Percentiles rank a stretch among this genome's conserved stretches.
phyloP scores from a whole-genome alignment of 2,797 vertebrate species.

The Catamblyrhynchus diadema region DNA sequence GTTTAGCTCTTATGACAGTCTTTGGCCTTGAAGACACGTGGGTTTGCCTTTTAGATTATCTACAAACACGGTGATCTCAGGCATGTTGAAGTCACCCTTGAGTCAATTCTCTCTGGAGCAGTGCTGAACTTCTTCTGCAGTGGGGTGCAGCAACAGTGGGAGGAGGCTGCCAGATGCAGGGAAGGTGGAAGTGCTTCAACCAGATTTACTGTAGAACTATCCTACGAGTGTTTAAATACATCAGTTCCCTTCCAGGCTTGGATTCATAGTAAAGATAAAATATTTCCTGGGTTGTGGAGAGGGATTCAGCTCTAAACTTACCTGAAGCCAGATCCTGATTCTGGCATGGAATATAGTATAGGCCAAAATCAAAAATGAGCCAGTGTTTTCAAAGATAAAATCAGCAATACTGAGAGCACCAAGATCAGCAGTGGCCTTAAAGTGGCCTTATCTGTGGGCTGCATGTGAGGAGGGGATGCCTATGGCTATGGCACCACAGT shows the following conservation, averaged over 20 bases:
- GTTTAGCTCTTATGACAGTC: background rate
- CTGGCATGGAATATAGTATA: background rate
- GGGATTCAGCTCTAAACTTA: background rate
- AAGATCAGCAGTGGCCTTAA: background rate
- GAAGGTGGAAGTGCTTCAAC: background rate
- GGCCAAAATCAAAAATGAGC: background rate
- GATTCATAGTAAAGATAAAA: background rate
- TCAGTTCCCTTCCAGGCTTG: background rate
- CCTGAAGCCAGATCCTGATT: background rate
- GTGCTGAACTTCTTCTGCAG: background rate
- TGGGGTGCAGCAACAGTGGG: rapidly evolving
- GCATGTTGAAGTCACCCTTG: background rate
- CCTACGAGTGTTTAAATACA: background rate
- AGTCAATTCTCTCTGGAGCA: background rate
- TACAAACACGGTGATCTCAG: background rate
- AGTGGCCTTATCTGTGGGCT: background rate
- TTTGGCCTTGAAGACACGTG: background rate
- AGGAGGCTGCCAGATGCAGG: background rate
- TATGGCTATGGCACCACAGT: background rate
- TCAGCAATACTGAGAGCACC: background rate
- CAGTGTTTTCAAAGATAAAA: background rate
- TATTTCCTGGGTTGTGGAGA: background rate
- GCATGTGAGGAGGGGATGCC: background rate
- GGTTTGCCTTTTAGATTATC: background rate
- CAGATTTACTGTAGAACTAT: background rate